A percentile compares a stretch with the other conserved stretches of the same genome.
phyloP scores from a whole-genome alignment of 2,113 vertebrate genomes.

The Stegastes partitus region DNA sequence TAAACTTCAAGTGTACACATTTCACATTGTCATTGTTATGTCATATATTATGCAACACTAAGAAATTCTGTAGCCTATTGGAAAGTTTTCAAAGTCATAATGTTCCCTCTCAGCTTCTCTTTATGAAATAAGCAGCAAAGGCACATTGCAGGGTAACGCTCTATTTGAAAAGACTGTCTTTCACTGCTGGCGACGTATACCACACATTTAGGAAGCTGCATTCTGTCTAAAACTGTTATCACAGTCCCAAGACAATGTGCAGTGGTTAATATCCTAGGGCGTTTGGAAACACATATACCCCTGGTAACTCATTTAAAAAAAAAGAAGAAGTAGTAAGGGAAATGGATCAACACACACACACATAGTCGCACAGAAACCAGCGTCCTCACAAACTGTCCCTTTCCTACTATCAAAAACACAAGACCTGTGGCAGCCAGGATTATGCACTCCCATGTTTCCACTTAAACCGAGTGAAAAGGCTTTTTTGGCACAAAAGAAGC shows the following conservation, averaged over 20 bases:
- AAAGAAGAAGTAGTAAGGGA: background rate
- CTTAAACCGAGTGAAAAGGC: constrained; percentile 1
- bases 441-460: background rate
- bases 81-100: constrained; percentile 42
- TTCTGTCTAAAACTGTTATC: constrained; percentile 30
- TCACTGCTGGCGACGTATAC: constrained; percentile 3
- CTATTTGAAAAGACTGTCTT: constrained; percentile 32
- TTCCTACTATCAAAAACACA: background rate
- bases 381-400: background rate
- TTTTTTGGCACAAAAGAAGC: background rate
- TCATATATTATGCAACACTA: constrained; percentile 45
- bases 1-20: constrained; percentile 9
- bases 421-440: background rate
- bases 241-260: constrained; percentile 22
- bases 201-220: constrained; percentile 31
- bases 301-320: constrained; percentile 13
- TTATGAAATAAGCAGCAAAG: constrained; percentile 44
- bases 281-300: constrained; percentile 14
- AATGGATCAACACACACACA: background rate
- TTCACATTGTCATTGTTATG: constrained; percentile 29
- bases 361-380: background rate
- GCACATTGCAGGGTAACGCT: constrained; percentile 17
- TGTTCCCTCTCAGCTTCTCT: constrained; percentile 25
- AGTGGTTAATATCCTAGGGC: constrained; percentile 14
- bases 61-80: constrained; percentile 30